Percentiles rank a stretch among this genome's conserved stretches.
phyloP scores from a whole-genome alignment of 35 echinoderm and acorn worm species.

The Lytechinus pictus region DNA sequence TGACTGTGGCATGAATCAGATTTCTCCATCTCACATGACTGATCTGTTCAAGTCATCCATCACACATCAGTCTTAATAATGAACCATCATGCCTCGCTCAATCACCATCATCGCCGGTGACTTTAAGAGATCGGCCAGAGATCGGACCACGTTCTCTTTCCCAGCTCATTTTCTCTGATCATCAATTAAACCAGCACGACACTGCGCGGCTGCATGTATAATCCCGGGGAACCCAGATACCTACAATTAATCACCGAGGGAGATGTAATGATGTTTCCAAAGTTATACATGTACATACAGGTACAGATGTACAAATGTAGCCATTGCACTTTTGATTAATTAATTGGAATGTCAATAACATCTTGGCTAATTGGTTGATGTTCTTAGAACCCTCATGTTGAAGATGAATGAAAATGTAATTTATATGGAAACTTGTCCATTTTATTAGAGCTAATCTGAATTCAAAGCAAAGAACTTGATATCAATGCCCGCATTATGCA shows the following conservation, averaged over 20 bases:
- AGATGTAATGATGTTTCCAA: conserved; percentile 19
- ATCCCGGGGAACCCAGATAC: background rate
- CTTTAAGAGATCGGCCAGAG: background rate
- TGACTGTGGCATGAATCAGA: background rate
- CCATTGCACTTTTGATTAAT: background rate
- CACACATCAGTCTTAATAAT: conserved; percentile 12
- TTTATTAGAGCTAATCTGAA: too few species aligned
- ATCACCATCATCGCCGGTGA: background rate
- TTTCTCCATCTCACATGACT: background rate
- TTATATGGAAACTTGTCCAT: too few species aligned
- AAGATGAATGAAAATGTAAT: too few species aligned
- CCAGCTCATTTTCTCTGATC: background rate
- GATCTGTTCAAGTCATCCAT: background rate
- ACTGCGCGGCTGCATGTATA: background rate
- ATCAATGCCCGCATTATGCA: too few species aligned
- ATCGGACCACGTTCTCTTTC: background rate
- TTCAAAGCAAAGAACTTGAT: too few species aligned
- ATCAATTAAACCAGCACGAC: background rate
- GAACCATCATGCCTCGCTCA: background rate
- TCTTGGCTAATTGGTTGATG: background rate
- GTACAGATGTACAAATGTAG: background rate
- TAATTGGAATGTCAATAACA: background rate
- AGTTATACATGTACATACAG: background rate
- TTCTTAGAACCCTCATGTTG: background rate
- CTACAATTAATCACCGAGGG: background rate